These are phyloP conservation scores for Labroides dimidiatus DNA, from an alignment of 2,797 vertebrate species.

Conservation along the genomic window DNA sequence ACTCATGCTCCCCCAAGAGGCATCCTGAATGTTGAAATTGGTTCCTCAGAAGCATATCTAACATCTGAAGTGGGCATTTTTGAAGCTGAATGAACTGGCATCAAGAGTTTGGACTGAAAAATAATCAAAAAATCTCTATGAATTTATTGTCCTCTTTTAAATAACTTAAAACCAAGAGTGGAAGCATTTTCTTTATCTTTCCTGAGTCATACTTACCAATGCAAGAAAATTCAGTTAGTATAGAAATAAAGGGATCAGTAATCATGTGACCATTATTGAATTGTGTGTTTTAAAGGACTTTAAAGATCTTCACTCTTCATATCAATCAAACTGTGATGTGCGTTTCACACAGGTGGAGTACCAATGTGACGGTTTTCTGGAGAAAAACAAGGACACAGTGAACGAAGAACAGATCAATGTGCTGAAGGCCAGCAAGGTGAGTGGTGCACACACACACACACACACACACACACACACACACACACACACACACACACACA, in stretches of 20 bases:
- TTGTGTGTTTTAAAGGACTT: background rate
- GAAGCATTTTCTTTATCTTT: too few relatives aligned
- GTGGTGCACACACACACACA: constrained; percentile 10
- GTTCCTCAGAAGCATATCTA: constrained; percentile 1
- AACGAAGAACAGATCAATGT: constrained; percentile 98
- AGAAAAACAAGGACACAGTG: constrained; percentile 99
- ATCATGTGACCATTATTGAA: background rate
- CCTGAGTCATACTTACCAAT: too few relatives aligned
- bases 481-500: background rate
- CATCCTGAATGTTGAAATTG: constrained; percentile 13
- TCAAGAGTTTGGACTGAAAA: background rate
- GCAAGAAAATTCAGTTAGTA: background rate
- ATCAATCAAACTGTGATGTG: constrained; percentile 24
- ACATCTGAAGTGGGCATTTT: background rate
- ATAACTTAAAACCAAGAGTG: too few relatives aligned
- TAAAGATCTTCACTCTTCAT: background rate
- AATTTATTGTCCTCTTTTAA: too few relatives aligned
- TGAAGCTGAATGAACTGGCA: background rate
- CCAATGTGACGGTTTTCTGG: constrained; percentile 97
- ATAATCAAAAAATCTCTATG: background rate
- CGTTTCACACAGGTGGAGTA: constrained; percentile 91
- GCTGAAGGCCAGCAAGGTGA: constrained; percentile 97
- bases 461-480: background rate
- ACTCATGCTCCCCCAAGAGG: constrained; percentile 15
- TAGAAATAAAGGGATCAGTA: background rate